Percentiles rank a stretch among this genome's conserved stretches.
These are phyloP conservation scores for Spizella passerina DNA, from an alignment of 2,797 vertebrate genomes.

Conservation along the genomic window DNA sequence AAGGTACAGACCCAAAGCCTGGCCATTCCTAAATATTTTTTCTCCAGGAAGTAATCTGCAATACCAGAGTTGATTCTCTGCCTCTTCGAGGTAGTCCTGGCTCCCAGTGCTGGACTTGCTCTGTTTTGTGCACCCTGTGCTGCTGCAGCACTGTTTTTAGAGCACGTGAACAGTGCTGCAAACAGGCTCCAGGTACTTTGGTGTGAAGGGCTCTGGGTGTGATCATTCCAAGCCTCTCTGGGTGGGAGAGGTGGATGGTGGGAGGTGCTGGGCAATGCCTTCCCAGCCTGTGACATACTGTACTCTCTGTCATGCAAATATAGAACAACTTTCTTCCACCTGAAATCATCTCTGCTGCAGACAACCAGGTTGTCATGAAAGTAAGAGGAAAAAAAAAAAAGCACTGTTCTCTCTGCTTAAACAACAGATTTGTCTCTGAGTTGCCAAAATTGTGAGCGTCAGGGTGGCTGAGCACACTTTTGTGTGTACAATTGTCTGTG, in stretches of 20 bases:
- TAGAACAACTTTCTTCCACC: neutral
- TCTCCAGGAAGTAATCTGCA: neutral
- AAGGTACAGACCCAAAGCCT: neutral
- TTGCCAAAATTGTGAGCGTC: neutral
- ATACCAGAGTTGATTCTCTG: neutral
- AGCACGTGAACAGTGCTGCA: neutral
- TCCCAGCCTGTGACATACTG: neutral
- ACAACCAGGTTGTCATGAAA: neutral
- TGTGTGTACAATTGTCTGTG: neutral
- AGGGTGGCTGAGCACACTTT: neutral
- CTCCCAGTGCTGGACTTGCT: neutral
- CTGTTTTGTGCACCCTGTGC: neutral
- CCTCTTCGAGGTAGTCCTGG: neutral
- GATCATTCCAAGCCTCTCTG: neutral
- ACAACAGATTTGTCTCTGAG: slow-evolving; percentile 20
- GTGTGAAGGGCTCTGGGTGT: neutral
- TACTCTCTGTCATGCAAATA: neutral
- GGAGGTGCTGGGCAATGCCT: rapidly evolving
- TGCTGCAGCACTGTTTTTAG: neutral
- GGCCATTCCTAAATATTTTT: neutral
- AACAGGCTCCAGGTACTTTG: neutral
- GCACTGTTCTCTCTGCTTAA: neutral
- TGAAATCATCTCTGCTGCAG: neutral
- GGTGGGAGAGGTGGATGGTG: neutral
- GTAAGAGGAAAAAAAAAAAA: neutral